Base-by-base conservation (phyloP, 2,888 invertebrate genomes). In the Abrostola triplasia region DNA sequence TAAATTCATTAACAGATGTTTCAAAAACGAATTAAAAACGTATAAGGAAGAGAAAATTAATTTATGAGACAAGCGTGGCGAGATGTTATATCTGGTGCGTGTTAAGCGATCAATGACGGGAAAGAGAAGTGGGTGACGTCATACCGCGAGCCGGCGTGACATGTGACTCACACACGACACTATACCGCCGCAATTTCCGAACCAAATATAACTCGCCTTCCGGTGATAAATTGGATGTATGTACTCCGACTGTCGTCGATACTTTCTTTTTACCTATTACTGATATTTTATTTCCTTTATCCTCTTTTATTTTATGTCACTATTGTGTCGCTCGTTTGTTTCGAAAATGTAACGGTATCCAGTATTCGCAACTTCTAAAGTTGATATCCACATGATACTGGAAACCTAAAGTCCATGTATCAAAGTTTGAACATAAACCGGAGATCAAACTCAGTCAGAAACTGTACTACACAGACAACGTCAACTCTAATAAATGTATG, bases 121-220 rank as follows among this genome's bases (percentile, higher is more conserved):
- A 76, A 73, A 67, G 73, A 64, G 60, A 41, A 42, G 60, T 44
- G 53, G 35, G 57, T 72, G 76, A 74, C 64, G 78, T 74, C 79
- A 76, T n/a, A 48, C 47, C 56, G 48, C 50, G 49, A 53, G 48
- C 42, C 63, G 55, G 44, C 49, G 66, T 67, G 69, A 71, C 78
- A 75, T 67, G 77, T 67, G 79, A 75, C 66, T 70, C 76, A 64
- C 77, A 75, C 54, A 66, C 70, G 78, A 71, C 66, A 70, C 76
- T 70, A 70, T 73, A 72, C 59, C 66, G 62, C 70, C 75, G 72
- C 75, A 77, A 80, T 79, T 70, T 79, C 79, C 78, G 76, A 77
- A 79, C 76, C 76, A 79, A 79, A 77, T 79, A 76, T 79, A 77
- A 76, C 69, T 70, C 67, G 75, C 67, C 62, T 79, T 79, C 79